Evolutionary conservation across 2,888 invertebrate species (phyloP), one percentile per base, ranked within the genome.

Genomic region (Hemaris fuciformis): DNA sequence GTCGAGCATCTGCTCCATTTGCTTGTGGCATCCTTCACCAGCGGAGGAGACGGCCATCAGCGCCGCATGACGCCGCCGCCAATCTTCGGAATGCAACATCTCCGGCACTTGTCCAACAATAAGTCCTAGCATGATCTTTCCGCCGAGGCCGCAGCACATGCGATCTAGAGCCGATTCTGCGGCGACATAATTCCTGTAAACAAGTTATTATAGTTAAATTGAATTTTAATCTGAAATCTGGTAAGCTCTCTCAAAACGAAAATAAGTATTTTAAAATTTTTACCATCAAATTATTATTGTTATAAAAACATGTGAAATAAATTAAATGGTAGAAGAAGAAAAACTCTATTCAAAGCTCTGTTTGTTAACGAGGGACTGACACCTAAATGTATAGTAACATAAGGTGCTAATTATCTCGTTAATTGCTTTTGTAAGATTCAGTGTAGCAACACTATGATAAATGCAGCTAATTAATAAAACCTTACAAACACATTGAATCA

Each of bases 21-120:
- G 98, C 82, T 98, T 98, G 83, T 98, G 98, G 83, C 99, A 99
- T 22, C 99, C 99, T 93, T 99, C 99, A 3, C 99, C 99, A 64
- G 99, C 97, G 0, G 99, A 98, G 5, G 99, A 99, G 56, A 99
- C 96, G 0, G 99, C 99, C 99, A 99, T 99, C 41, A 99, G 94
- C 1, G 98, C 99, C 45, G 99, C 99, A 88, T 99, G 98, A n/a
- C 97, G 94, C 71, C 96, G 96, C 74, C 96, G 95, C 98, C 98
- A 98, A 79, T 97, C 96, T 10, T 94, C 93, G 69, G 95, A 96
- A 56, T 93, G 93, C 74, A 99, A 91, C 99, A 99, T 98, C 41
- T 93, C 93, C 0, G 98, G 98, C 68, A 99, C 95, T 77, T 95
- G 95, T 57, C 94, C 94, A 68, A 98, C 96, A 62, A 99, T 97